Percentiles rank a stretch among this genome's conserved stretches.
Evolutionary conservation across 2,113 vertebrate species (phyloP).

Genomic region (Spermophilus dauricus): DNA sequence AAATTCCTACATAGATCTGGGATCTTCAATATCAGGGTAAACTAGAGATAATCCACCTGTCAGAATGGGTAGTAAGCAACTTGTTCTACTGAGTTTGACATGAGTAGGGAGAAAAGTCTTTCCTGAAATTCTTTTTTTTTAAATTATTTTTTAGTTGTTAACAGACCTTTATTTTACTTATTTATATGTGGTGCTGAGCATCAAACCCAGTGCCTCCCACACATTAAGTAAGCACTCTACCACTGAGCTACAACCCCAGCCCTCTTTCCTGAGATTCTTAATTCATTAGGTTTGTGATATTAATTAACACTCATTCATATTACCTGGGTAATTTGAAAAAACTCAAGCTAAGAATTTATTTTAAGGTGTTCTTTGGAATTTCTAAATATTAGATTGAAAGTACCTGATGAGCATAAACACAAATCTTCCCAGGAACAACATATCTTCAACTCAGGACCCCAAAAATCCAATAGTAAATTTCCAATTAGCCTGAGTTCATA

Average conservation of each 20-base stretch:
- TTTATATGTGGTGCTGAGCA: no score
- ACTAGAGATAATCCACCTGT: neutral
- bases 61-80: neutral
- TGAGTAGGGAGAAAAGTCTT: neutral
- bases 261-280: neutral
- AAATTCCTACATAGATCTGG: neutral
- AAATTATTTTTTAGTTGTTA: no score
- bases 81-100: neutral
- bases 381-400: neutral
- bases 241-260: no score
- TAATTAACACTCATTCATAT: constrained; percentile 19
- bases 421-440: neutral
- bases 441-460: neutral
- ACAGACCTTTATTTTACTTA: no score
- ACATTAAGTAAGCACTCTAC: no score
- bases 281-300: neutral
- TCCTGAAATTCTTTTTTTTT: neutral
- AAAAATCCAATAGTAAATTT: neutral
- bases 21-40: neutral
- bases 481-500: neutral
- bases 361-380: neutral
- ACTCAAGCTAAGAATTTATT: neutral
- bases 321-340: neutral
- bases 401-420: neutral
- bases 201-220: no score